Evolutionary conservation across 2,113 vertebrate species (phyloP), one percentile per base, ranked within the genome.

Genomic region (Syrmaticus mikado): DNA sequence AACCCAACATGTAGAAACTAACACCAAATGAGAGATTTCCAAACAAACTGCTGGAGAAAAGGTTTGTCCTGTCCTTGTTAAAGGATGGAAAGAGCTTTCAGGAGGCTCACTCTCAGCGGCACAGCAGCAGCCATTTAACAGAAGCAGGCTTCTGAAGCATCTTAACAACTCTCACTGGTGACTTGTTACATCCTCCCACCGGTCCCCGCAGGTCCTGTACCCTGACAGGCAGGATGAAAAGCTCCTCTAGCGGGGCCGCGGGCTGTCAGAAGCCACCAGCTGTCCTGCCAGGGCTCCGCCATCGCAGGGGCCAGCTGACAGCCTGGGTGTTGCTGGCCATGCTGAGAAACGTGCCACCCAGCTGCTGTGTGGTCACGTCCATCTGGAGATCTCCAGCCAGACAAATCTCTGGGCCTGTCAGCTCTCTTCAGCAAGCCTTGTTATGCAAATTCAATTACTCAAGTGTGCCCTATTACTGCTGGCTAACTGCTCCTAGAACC

Each of bases 361-460:
- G 99, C 99, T 99, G 99, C 98, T 98, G 97, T 95, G 74, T 97
- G 98, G 98, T 98, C 98, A 98, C 79, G 79, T 98, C 98, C 98
- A 98, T 98, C 98, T 98, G 98, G 98, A 98, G 98, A 97, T 98
- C 97, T 97, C 97, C 67, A 97, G 98, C 97, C 97, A 98, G 98
- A 98, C 97, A 98, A 98, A 98, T 98, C 98, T 98, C 98, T 96
- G 85, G 85, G 98, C 98, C 98, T 98, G 98, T 98, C 98, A 98
- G 97, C 97, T 86, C 98, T 95, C 96, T 96, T 97, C 97, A 95
- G 96, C 91, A 62, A 94, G 97, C 97, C 98, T 99, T 99, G 99
- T 99, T 99, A 99, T 99, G 99, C 98, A 99, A 99, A 99, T 99
- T 98, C 97, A 98, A 98, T 98, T 98, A 98, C 98, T 98, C 98